Evolutionary conservation across 2,113 vertebrate species (phyloP).

Genomic region (Anolis sagrei): DNA sequence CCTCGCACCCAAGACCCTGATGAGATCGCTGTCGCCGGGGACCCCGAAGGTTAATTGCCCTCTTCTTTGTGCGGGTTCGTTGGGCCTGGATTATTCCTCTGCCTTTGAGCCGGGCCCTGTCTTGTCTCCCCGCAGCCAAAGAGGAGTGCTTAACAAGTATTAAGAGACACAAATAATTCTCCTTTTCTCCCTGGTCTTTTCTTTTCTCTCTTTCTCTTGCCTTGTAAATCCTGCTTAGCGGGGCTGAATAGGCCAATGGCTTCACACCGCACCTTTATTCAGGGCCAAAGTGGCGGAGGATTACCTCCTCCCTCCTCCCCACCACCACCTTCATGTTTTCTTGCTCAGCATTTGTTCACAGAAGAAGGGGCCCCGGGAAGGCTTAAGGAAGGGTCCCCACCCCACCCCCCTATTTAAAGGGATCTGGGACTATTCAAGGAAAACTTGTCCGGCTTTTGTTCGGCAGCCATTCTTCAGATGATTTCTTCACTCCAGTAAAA

Average conservation of each 20-base stretch:
- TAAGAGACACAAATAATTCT: slow-evolving; percentile 85
- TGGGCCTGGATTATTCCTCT: slow-evolving; percentile 62
- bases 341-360: slow-evolving; percentile 88
- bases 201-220: slow-evolving; percentile 79
- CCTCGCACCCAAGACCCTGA: slow-evolving; percentile 55
- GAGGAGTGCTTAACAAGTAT: slow-evolving; percentile 84
- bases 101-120: slow-evolving; percentile 75
- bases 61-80: slow-evolving; percentile 69
- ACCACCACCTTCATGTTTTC: slow-evolving; percentile 71
- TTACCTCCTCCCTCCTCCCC: slow-evolving; percentile 75
- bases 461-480: slow-evolving; percentile 80
- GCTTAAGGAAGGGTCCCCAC: slow-evolving; percentile 76
- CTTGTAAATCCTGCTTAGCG: slow-evolving; percentile 84
- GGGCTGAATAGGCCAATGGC: slow-evolving; percentile 83
- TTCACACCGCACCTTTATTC: slow-evolving; percentile 84
- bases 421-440: slow-evolving; percentile 92
- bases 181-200: slow-evolving; percentile 80
- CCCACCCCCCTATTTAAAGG: slow-evolving; percentile 84
- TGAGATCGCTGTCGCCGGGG: slow-evolving; percentile 79
- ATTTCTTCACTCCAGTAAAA: slow-evolving; percentile 93
- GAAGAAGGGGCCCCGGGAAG: slow-evolving; percentile 81
- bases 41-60: slow-evolving; percentile 79
- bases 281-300: slow-evolving; percentile 83
- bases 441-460: slow-evolving; percentile 93
- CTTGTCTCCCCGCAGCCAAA: slow-evolving; percentile 79